Evolutionary conservation across 2,797 vertebrate genomes (phyloP), one percentile per base, ranked within the genome.

Genomic region (Pithecia hirsuta): DNA sequence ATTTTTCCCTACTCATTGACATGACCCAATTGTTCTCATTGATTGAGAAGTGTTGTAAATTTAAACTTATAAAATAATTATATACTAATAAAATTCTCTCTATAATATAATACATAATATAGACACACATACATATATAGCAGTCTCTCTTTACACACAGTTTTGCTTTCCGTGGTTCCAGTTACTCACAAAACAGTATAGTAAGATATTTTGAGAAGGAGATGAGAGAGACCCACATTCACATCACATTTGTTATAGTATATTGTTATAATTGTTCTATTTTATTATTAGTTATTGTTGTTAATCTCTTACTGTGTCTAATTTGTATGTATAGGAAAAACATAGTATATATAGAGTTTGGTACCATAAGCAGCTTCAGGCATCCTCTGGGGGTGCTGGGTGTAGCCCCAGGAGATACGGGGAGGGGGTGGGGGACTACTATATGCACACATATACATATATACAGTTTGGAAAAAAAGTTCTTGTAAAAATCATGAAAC

Each of bases 61-160:
- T 94, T 92, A 89, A 95, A 91, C 59, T 82, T 50, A 61, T 44
- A 88, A 61, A 79, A 30, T 93, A 91, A 88, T 88, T 74, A 74
- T 30, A 55, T 48, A 57, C 39, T 79, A 80, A 96, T 80, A 59
- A 94, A 76, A 70, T 57, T 72, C 11, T 89, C 14, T 81, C 28
- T 52, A 75, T 26, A 33, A 82, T 44, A 41, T 89, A 39, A 39
- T 81, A 79, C n/a, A 91, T 72, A 61, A 64, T 79, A 39, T 39
- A 52, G 30, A 67, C 55, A 20, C 36, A 64, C 2, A 57, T 28
- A 81, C 4, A 57, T 57, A 57, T 41, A 39, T 7, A n/a, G 33
- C 20, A 50, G 76, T 50, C 48, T 22, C 19, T 1, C 76, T 46
- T 50, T 22, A 46, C 57, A 46, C 9, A 15, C 61, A 33, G 30